phyloP scores from a whole-genome alignment of 1,140 invertebrate genomes.

The Drosophila bipectinata region DNA sequence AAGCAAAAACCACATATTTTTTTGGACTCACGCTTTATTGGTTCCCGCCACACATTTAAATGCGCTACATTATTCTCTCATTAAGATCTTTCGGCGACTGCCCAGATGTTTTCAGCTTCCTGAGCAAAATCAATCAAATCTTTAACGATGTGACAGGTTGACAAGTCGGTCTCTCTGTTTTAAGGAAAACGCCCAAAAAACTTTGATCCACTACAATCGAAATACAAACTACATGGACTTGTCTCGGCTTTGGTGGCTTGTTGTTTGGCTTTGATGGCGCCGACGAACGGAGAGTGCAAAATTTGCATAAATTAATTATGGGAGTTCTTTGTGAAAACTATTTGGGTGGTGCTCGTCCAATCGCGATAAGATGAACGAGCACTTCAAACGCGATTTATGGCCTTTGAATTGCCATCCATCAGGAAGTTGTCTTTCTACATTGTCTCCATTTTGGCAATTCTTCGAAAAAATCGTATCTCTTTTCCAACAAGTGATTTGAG shows the following conservation, averaged over 20 bases:
- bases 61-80: slow-evolving; percentile 71
- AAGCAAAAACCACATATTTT: slow-evolving; percentile 21
- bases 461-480: slow-evolving; percentile 9
- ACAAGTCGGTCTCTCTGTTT: slow-evolving; percentile 23
- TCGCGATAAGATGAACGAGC: slow-evolving; percentile 67
- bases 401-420: slow-evolving; percentile 59
- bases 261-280: slow-evolving; percentile 62
- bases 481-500: slow-evolving; percentile 11
- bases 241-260: slow-evolving; percentile 48
- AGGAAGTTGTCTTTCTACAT: slow-evolving; percentile 52
- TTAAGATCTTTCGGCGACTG: slow-evolving; percentile 56
- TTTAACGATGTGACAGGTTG: slow-evolving; percentile 69
- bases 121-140: slow-evolving; percentile 76
- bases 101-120: slow-evolving; percentile 59
- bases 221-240: slow-evolving; percentile 15
- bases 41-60: slow-evolving; percentile 72
- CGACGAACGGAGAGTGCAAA: slow-evolving; percentile 59
- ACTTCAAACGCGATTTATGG: slow-evolving; percentile 60
- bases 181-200: slow-evolving; percentile 37
- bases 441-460: slow-evolving; percentile 40
- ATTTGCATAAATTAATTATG: slow-evolving; percentile 81
- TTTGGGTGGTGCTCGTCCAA: slow-evolving; percentile 66
- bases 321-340: slow-evolving; percentile 73
- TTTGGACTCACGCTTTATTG: slow-evolving; percentile 45
- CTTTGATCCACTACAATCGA: slow-evolving; percentile 10